Conservation (phyloP, 2,888 invertebrate species). For the Strigamia crassipes region DNA sequence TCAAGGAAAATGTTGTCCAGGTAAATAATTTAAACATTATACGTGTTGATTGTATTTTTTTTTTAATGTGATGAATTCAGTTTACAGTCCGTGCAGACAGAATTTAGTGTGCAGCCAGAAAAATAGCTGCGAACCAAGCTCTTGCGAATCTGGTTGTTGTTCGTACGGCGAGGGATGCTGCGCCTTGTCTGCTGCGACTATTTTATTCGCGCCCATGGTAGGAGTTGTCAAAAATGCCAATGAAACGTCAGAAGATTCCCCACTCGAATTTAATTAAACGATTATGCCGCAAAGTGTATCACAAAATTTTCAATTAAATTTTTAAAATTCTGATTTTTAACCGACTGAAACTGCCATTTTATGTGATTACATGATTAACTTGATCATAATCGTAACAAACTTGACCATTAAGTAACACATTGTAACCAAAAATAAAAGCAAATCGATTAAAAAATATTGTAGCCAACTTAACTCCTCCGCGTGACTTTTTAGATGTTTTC, state of each 20-base stretch:
- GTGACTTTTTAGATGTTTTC: neutral
- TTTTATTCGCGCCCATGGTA: constrained; percentile 10
- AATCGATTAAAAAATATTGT: neutral
- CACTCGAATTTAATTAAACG: neutral
- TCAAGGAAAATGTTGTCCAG: constrained; percentile 7
- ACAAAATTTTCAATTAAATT: too few species aligned
- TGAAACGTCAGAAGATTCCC: neutral
- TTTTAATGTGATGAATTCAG: neutral
- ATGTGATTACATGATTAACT: too few species aligned
- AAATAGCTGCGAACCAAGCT: neutral
- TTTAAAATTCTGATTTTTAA: too few species aligned
- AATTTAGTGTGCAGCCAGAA: constrained; percentile 27
- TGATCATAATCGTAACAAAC: neutral
- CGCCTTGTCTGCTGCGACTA: neutral
- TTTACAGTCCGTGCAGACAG: neutral
- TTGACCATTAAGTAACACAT: neutral
- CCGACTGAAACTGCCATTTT: too few species aligned
- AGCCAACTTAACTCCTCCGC: neutral
- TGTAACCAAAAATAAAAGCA: neutral
- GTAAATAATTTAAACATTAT: too few species aligned
- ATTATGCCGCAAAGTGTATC: neutral
- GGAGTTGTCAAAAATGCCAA: neutral
- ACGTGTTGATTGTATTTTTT: too few species aligned
- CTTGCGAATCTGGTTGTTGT: neutral
- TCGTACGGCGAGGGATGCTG: neutral